phyloP scores from a whole-genome alignment of 1,140 invertebrate genomes.

The Bombus breviceps region DNA sequence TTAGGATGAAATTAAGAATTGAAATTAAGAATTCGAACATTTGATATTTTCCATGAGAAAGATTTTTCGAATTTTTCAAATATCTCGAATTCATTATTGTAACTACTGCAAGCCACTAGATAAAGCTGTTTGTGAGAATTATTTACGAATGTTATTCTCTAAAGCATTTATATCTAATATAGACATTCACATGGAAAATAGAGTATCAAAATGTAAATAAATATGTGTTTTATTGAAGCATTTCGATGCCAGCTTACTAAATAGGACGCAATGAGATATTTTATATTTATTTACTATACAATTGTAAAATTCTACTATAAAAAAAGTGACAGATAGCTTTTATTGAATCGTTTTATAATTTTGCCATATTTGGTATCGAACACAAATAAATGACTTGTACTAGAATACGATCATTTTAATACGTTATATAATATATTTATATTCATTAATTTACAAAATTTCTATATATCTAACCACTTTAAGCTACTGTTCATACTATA shows the following conservation, averaged over 20 bases:
- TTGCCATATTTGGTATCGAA: neutral
- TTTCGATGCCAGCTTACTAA: neutral
- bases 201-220: too few relatives aligned
- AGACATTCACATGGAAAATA: neutral
- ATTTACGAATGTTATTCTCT: neutral
- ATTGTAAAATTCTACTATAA: neutral
- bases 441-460: neutral
- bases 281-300: neutral
- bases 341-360: neutral
- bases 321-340: neutral
- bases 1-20: neutral
- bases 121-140: neutral
- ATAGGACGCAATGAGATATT: too few relatives aligned
- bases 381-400: neutral
- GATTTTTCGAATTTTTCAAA: neutral
- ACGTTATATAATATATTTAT: neutral
- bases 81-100: too few relatives aligned
- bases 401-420: neutral
- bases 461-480: neutral
- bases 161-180: neutral
- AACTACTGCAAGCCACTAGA: too few relatives aligned
- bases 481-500: too few relatives aligned
- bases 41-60: neutral
- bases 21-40: neutral
- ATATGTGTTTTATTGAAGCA: too few relatives aligned